Conservation (phyloP, 2,797 vertebrate genomes). For the Astyanax mexicanus region DNA sequence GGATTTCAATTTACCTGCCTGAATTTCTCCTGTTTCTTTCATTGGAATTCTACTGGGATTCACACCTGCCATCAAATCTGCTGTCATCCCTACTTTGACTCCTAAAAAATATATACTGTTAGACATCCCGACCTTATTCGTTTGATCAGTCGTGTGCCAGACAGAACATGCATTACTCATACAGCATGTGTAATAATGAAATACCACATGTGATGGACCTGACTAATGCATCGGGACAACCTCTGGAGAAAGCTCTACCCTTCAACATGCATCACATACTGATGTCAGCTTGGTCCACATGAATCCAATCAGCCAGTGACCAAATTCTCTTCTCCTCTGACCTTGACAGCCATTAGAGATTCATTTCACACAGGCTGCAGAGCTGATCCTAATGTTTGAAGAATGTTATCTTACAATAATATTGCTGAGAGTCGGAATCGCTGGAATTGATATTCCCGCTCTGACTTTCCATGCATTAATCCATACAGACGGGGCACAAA, state of each 20-base stretch:
- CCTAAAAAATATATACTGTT: neutral
- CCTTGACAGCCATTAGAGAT: conserved; percentile 4
- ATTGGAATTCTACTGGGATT: neutral
- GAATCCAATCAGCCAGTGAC: neutral
- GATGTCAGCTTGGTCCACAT: neutral
- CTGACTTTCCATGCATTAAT: conserved; percentile 11
- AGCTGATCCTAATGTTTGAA: conserved; percentile 12
- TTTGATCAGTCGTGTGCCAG: conserved; percentile 1
- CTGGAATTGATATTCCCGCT: neutral
- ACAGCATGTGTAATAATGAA: conserved; percentile 18
- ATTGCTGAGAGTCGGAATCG: conserved; percentile 19
- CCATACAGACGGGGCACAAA: neutral
- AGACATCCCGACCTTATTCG: neutral
- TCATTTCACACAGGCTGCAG: conserved; percentile 2
- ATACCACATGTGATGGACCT: neutral
- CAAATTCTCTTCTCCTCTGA: neutral
- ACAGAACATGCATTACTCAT: conserved; percentile 7
- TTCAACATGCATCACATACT: conserved; percentile 8
- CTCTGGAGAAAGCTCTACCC: conserved; percentile 7
- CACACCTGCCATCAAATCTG: neutral
- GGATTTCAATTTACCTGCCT: neutral
- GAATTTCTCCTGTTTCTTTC: neutral
- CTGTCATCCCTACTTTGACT: conserved; percentile 1
- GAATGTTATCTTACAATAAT: conserved; percentile 23
- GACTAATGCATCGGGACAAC: neutral